phyloP scores from a whole-genome alignment of 2,113 vertebrate genomes.

The Leucosticte australis region DNA sequence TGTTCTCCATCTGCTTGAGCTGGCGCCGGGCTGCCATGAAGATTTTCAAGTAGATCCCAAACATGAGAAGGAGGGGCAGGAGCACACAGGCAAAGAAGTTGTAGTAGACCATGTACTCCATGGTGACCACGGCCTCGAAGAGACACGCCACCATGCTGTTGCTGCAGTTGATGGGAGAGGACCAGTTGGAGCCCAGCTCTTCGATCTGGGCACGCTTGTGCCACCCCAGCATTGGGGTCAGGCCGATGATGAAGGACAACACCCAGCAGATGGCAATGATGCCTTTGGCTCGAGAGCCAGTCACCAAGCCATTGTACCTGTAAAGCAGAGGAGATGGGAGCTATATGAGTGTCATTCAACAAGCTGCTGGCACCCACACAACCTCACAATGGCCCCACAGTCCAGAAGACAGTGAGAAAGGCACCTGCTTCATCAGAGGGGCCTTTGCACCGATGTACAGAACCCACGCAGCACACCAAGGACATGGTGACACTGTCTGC shows the following conservation, averaged over 20 bases:
- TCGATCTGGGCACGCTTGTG: slow-evolving; percentile 43
- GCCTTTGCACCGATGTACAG: neutral
- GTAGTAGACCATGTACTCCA: slow-evolving; percentile 98
- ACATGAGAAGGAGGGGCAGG: slow-evolving; percentile 89
- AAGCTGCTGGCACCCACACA: neutral
- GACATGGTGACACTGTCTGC: neutral
- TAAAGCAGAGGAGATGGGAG: neutral
- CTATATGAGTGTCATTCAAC: neutral
- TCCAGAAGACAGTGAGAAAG: neutral
- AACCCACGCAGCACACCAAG: neutral
- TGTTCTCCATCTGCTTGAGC: slow-evolving; percentile 89
- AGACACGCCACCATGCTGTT: slow-evolving; percentile 81
- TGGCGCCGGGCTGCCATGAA: slow-evolving; percentile 94
- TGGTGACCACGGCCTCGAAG: slow-evolving; percentile 88
- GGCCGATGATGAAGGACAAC: slow-evolving; percentile 90
- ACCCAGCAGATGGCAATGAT: slow-evolving; percentile 95
- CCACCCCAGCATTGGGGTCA: slow-evolving; percentile 97
- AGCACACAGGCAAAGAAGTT: slow-evolving; percentile 94
- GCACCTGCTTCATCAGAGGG: neutral
- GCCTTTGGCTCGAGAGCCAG: slow-evolving; percentile 83
- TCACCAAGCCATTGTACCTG: slow-evolving; percentile 96
- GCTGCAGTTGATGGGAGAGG: slow-evolving; percentile 61
- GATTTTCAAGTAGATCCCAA: slow-evolving; percentile 92
- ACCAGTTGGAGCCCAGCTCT: neutral
- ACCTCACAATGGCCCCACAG: neutral